Conservation (phyloP, 2,888 invertebrate species). For the Mythimna loreyi region DNA sequence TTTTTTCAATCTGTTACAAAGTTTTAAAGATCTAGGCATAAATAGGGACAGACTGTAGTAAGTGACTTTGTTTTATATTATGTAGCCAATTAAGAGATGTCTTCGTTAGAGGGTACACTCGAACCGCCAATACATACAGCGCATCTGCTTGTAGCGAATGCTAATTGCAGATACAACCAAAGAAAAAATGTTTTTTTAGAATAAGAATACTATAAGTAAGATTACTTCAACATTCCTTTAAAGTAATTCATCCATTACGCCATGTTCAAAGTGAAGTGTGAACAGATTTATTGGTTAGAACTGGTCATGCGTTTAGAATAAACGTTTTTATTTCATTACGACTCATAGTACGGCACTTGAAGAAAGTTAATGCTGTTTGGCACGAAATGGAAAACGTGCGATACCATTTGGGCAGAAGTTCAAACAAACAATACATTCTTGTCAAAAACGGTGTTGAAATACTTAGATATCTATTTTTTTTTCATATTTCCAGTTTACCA, state of each 20-base stretch:
- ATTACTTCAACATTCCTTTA: slow-evolving; percentile 4
- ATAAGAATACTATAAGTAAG: not conserved
- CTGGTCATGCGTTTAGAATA: slow-evolving; percentile 26
- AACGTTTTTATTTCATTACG: slow-evolving; percentile 31
- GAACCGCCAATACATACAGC: too few relatives aligned
- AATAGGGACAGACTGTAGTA: too few relatives aligned
- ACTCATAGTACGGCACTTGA: not conserved
- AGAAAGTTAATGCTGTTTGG: slow-evolving; percentile 23
- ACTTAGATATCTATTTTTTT: too few relatives aligned
- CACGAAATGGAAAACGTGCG: slow-evolving; percentile 4
- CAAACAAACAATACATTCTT: not conserved
- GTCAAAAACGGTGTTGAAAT: not conserved
- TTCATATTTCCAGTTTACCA: too few relatives aligned
- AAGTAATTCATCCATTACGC: slow-evolving; percentile 5
- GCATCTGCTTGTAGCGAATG: too few relatives aligned
- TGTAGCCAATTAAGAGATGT: too few relatives aligned
- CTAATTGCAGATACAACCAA: too few relatives aligned
- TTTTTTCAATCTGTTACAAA: too few relatives aligned
- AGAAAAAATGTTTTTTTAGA: too few relatives aligned
- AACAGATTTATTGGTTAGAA: slow-evolving; percentile 24
- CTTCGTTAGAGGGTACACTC: too few relatives aligned
- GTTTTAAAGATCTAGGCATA: too few relatives aligned
- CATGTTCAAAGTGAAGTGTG: slow-evolving; percentile 8
- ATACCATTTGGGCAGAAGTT: not conserved
- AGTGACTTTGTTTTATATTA: too few relatives aligned